phyloP scores from a whole-genome alignment of 2,888 invertebrate species.

The Ptilodon capucinus region DNA sequence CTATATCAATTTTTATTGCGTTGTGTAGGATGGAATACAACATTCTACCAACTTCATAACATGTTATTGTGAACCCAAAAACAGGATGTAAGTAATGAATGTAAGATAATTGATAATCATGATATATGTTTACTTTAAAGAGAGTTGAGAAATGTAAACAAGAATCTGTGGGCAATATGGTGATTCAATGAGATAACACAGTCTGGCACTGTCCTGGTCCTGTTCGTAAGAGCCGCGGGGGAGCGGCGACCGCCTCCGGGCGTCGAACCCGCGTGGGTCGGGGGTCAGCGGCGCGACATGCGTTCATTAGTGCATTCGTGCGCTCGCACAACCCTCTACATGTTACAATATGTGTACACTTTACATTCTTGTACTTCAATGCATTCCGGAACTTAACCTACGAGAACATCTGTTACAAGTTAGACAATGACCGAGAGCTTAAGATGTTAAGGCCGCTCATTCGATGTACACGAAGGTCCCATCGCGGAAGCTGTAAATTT shows the following conservation, averaged over 20 bases:
- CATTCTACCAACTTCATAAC: background rate
- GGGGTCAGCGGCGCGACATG: slow-evolving; percentile 77
- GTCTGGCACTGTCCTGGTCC: slow-evolving; percentile 55
- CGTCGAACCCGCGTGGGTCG: slow-evolving; percentile 79
- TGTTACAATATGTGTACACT: slow-evolving; percentile 15
- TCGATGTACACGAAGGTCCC: slow-evolving; percentile 41
- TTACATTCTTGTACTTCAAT: too few species aligned
- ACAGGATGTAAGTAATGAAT: slow-evolving; percentile 30
- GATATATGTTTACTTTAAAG: slow-evolving; percentile 17
- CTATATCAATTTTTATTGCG: background rate
- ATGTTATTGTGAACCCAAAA: slow-evolving; percentile 22
- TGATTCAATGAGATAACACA: slow-evolving; percentile 62
- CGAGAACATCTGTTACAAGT: slow-evolving; percentile 24
- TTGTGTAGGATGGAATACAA: background rate
- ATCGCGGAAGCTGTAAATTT: slow-evolving; percentile 58
- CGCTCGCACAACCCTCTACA: slow-evolving; percentile 49
- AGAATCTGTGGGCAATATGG: slow-evolving; percentile 37
- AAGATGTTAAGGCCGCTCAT: slow-evolving; percentile 35
- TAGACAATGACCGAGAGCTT: slow-evolving; percentile 32
- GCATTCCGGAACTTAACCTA: background rate
- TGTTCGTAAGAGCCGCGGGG: slow-evolving; percentile 37
- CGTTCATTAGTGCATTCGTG: slow-evolving; percentile 71
- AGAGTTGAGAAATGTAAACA: slow-evolving; percentile 46
- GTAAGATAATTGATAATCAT: slow-evolving; percentile 22
- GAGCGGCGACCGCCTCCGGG: slow-evolving; percentile 48